Evolutionary conservation across 2,888 invertebrate species (phyloP), one percentile per base, ranked within the genome.

Genomic region (Nemapogon koenigi): DNA sequence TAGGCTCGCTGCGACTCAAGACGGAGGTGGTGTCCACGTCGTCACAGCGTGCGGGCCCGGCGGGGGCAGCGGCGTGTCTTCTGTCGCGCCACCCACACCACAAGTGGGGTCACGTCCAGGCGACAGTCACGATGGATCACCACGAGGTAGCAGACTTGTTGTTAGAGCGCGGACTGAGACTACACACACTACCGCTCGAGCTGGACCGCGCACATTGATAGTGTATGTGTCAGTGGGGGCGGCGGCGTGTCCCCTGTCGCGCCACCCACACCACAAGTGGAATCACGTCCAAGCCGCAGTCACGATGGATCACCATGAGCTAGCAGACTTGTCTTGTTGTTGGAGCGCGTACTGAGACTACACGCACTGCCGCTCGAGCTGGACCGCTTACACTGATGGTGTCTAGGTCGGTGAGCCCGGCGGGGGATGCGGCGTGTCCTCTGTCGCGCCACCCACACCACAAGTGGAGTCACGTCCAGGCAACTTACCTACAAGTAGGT

Each of bases 321-420:
- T 91, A 47, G 87, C 88, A 52, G 91, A 90, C 69, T 69, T 88
- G 91, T 90, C 69, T 69, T 88, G 40, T 81, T 90, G 53, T 85
- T 88, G 37, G 90, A 90, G 57, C 88, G 89, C 53, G 84, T 86
- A 54, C 68, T 91, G 42, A 79, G 91, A 37, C 75, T 88, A 50
- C 91, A 89, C 62, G 86, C 90, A 30, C 83, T 90, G 31, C 86
- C 86, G 1, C 89, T 90, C 60, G 91, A 91, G 66, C 76, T 91
- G 4, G n/a, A n/a, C n/a, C n/a, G n/a, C n/a, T n/a, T n/a, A n/a
- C n/a, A n/a, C n/a, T n/a, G 39, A 58, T 13, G 43, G 48, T 43
- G 37, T 41, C 32, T 33, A 46, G 42, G 37, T 37, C n/a, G 38
- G 44, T 7, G 26, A 25, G 2, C 30, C 28, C 17, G 37, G 41